A percentile compares a stretch with the other conserved stretches of the same genome.
These are phyloP conservation scores for Dyspetes luteomarginatus DNA, from an alignment of 2,888 invertebrate species.

Conservation along the genomic window DNA sequence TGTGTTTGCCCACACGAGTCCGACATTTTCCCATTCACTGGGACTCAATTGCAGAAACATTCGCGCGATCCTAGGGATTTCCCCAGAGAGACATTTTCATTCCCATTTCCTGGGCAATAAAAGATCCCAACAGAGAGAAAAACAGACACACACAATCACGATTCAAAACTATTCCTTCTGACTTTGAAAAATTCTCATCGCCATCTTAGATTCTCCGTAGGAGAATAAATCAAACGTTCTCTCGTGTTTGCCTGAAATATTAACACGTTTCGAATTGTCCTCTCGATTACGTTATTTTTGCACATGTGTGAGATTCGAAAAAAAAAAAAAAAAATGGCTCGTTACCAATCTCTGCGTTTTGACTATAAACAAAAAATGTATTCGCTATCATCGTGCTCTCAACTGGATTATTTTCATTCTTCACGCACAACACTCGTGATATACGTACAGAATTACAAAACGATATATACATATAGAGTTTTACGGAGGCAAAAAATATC, in stretches of 20 bases:
- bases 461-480: conserved; percentile 3
- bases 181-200: conserved; percentile 21
- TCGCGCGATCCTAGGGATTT: conserved; percentile 24
- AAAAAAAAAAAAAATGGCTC: neutral
- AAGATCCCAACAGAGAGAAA: neutral
- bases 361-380: conserved; percentile 50
- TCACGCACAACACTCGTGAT: neutral
- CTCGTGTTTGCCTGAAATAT: conserved; percentile 8
- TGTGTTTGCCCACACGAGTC: neutral
- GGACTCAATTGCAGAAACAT: conserved; percentile 23
- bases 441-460: too few relatives aligned
- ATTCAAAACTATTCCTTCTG: neutral
- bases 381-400: conserved; percentile 35
- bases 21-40: neutral
- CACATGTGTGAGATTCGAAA: too few relatives aligned
- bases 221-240: neutral
- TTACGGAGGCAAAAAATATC: too few relatives aligned
- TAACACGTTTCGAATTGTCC: conserved; percentile 26
- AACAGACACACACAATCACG: neutral
- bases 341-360: conserved; percentile 40
- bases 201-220: conserved; percentile 15
- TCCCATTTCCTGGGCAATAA: conserved; percentile 3
- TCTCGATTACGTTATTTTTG: neutral
- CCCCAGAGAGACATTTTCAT: conserved; percentile 41
- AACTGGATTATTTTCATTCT: conserved; percentile 23